Percentiles rank a stretch among this genome's conserved stretches.
Conservation (phyloP, 2,797 vertebrate genomes). For the Micromesistius poutassou region DNA sequence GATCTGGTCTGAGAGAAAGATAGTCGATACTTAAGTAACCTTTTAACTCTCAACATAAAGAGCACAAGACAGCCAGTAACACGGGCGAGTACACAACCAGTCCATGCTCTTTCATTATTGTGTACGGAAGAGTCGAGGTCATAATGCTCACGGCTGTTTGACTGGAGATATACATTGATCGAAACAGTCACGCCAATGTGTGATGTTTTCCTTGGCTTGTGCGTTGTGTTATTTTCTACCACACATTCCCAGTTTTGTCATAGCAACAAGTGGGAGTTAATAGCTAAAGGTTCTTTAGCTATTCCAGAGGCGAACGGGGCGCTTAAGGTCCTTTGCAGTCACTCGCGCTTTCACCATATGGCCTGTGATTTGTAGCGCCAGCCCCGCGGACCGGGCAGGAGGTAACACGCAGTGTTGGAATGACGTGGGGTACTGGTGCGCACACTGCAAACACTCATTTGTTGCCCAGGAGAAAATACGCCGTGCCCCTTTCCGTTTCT, state of each 20-base stretch:
- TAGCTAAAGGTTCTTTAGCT: neutral
- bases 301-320: neutral
- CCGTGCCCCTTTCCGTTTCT: neutral
- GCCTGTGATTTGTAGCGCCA: neutral
- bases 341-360: neutral
- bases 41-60: neutral
- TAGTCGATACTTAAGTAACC: too few relatives aligned
- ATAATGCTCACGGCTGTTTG: neutral
- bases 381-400: neutral
- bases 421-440: slow-evolving; percentile 7
- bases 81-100: neutral
- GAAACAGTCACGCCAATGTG: neutral
- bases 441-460: slow-evolving; percentile 26
- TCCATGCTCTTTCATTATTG: neutral
- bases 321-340: neutral
- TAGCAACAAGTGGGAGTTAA: neutral
- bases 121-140: neutral
- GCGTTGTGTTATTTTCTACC: neutral
- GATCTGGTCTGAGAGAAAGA: too few relatives aligned
- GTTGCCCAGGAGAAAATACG: slow-evolving; percentile 2
- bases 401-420: neutral
- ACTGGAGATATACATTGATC: neutral
- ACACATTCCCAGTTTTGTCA: neutral
- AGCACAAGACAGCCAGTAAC: neutral
- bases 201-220: neutral